These are phyloP conservation scores for Corythaeola cristata DNA, from an alignment of 2,113 vertebrate genomes.

Conservation along the genomic window DNA sequence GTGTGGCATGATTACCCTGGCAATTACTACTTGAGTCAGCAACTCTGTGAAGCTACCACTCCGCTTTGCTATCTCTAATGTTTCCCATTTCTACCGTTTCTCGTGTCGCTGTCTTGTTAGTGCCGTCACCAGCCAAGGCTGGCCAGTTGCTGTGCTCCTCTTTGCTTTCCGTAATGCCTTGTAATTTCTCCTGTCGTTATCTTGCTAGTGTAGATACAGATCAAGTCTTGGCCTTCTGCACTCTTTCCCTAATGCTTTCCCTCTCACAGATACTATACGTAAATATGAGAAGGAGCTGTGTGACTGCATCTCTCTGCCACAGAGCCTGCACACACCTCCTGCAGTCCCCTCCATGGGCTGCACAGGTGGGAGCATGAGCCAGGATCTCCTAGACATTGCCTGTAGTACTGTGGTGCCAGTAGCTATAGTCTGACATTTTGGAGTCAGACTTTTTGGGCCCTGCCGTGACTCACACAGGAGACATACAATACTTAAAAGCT, in stretches of 20 bases:
- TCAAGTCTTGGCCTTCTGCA: not conserved
- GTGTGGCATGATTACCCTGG: not conserved
- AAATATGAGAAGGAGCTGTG: not conserved
- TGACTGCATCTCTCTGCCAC: not conserved
- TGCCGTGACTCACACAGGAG: not conserved
- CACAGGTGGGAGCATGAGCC: not conserved
- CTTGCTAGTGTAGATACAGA: not conserved
- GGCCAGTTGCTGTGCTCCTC: not conserved
- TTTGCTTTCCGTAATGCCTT: not conserved
- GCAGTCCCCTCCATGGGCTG: not conserved
- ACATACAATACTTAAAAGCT: not conserved
- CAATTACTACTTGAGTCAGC: not conserved
- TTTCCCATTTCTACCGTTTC: not conserved
- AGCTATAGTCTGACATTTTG: not conserved
- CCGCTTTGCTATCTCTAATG: not conserved
- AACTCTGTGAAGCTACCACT: not conserved
- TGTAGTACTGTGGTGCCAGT: not conserved
- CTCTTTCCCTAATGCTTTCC: not conserved
- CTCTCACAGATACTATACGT: not conserved
- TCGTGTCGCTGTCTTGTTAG: not conserved
- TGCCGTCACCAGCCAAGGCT: not conserved
- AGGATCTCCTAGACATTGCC: not conserved
- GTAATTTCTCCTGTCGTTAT: not conserved
- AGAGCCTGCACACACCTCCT: not conserved
- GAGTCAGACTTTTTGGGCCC: not conserved